Conservation (phyloP, 2,113 vertebrate species). For the Taxidea taxus region DNA sequence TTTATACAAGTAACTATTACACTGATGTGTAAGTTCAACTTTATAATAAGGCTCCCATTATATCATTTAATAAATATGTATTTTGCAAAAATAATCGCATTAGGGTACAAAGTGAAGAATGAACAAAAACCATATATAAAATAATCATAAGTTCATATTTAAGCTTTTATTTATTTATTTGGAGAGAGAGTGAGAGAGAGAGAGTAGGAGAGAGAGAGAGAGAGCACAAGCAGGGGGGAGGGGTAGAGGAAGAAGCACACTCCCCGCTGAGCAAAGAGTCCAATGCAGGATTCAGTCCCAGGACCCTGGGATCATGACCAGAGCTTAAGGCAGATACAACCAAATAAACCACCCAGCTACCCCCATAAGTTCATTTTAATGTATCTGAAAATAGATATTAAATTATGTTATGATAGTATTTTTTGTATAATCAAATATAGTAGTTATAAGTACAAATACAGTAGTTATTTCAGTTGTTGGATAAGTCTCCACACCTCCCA, state of each 20-base stretch:
- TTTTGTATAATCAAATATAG: not conserved
- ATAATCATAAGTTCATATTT: not conserved
- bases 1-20: conserved; percentile 7
- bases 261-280: not conserved
- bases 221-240: not conserved
- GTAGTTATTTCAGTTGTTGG: not conserved
- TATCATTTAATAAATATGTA: not conserved
- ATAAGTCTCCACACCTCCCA: not conserved
- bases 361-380: not conserved
- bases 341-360: not conserved
- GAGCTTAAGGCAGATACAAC: not conserved
- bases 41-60: not conserved
- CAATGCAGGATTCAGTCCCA: not conserved
- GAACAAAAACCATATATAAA: not conserved
- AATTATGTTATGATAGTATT: not conserved
- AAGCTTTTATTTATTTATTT: not conserved
- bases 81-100: not conserved
- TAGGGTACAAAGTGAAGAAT: not conserved
- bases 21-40: not conserved
- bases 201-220: not conserved
- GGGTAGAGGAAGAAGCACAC: not conserved
- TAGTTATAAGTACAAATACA: not conserved
- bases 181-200: not conserved
- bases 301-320: not conserved
- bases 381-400: not conserved